Base-by-base conservation (phyloP, 2,797 vertebrate genomes). In the Manis crassicaudata region DNA sequence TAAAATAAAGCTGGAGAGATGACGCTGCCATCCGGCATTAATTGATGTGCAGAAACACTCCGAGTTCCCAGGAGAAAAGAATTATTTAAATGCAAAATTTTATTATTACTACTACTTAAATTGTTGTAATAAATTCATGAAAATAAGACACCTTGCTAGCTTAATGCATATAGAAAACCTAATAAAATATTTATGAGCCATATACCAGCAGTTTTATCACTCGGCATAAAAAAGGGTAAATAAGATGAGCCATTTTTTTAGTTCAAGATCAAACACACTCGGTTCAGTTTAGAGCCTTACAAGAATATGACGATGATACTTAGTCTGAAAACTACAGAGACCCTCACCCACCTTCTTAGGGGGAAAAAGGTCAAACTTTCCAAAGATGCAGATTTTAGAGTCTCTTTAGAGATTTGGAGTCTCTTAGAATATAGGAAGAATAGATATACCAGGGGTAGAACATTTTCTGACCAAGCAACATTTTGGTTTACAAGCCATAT, bases 81-180 rank as follows among this genome's bases (percentile, higher is more conserved):
- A 96, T 97, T 92, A 97, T 97, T 97, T 97, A 97, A 96, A 97
- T 97, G 95, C 81, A 97, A 97, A 97, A 96, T 94, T 95, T 94
- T 94, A 96, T 97, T 96, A 95, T 90, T 96, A 96, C 25, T 87
- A 87, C 72, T 87, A 88, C 63, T 95, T 95, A 96, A 95, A 96
- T 96, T 97, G 63, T 93, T 96, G 70, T 96, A 96, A 97, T 97
- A 96, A 97, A 97, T 97, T 97, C 92, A 96, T 96, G 84, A 97
- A 98, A 97, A 96, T 63, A 92, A 95, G 89, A 94, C 2, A 95
- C 25, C 65, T 96, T 79, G 70, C 63, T 90, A 92, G 85, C 81
- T 96, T 95, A 60, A 80, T 95, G 94, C 54, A 50, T 87, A 96
- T 88, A 88, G 72, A 90, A 98, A 96, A 43, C 85, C 72, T 87